Base-by-base conservation (phyloP, 2,888 invertebrate genomes). In the Drymonia ruficornis region DNA sequence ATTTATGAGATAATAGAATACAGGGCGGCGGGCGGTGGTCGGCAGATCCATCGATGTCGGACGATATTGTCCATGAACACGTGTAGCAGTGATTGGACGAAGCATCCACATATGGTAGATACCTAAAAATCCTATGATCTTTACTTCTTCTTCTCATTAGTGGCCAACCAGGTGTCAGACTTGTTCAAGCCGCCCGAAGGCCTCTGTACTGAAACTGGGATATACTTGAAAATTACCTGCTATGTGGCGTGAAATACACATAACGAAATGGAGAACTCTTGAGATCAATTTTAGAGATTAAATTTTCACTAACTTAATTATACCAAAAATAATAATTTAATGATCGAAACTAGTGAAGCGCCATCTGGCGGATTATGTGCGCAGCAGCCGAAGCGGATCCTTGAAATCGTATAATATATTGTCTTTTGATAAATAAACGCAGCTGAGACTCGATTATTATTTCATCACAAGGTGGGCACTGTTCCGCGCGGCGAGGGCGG, bases 391-490 rank as follows among this genome's bases (percentile, higher is more conserved):
- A 55, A 60, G 52, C 40, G 69, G 55, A 66, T 62, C 70, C 66
- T 70, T 74, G 73, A 59, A 74, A 74, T 70, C 74, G 73, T 68
- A 78, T n/a, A n/a, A n/a, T n/a, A 82, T 82, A 80, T 83, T 82
- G 78, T 80, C 77, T 81, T 79, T 77, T 80, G 75, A 79, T 78
- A 79, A 79, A 81, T 80, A 81, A 81, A 77, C 74, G 61, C 76
- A 80, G 78, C 72, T 78, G 74, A 66, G 76, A 78, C 75, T 67
- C 69, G 59, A 70, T 70, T 70, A 80, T 78, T 76, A 80, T 81
- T 81, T 80, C 76, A 80, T 81, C 78, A 81, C 71, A 77, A 77
- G 79, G 60, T 67, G 69, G 46, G 44, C 70, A 67, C 72, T 75
- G 75, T 77, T 74, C 67, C 67, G 63, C 70, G 66, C 42, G 58